These are phyloP conservation scores for Zoanthus gigantus DNA, from an alignment of 92 coral and sea anemone species.

Conservation along the genomic window DNA sequence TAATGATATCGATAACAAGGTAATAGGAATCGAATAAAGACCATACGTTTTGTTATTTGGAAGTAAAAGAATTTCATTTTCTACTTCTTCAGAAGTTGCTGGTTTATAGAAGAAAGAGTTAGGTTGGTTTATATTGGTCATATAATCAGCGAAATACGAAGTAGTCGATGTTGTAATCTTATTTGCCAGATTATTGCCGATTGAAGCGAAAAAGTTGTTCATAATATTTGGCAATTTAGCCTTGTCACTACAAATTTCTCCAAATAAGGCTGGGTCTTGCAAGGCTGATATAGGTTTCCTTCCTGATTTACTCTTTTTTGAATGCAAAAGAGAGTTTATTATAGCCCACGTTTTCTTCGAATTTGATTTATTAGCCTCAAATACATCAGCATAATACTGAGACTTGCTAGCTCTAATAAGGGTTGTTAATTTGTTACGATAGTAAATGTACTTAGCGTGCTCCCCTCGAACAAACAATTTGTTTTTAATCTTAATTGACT, in stretches of 20 bases:
- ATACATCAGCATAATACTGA: conserved; percentile 45
- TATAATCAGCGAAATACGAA: conserved; percentile 33
- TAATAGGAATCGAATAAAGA: conserved; percentile 21
- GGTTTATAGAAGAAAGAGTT: conserved; percentile 2
- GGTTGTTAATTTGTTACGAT: conserved; percentile 47
- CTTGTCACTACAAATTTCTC: conserved; percentile 39
- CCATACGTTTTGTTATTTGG: conserved; percentile 38
- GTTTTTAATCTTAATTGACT: conserved; percentile 28
- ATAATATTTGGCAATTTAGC: conserved; percentile 28
- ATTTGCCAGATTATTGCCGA: too few species aligned
- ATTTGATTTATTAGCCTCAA: conserved; percentile 37
- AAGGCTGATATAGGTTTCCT: too few species aligned
- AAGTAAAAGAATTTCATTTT: conserved; percentile 24
- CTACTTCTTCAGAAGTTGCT: conserved; percentile 33
- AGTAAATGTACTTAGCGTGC: conserved; percentile 45
- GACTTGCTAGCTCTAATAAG: conserved; percentile 52
- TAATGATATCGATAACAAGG: too few species aligned
- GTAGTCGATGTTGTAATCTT: neutral
- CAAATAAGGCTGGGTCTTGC: conserved; percentile 34
- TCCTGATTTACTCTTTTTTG: too few species aligned
- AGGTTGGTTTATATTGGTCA: neutral
- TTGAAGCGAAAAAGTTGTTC: conserved; percentile 16
- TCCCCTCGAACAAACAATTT: conserved; percentile 32
- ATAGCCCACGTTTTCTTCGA: too few species aligned
- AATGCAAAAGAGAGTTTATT: too few species aligned